Evolutionary conservation across 2,888 invertebrate species (phyloP).

Genomic region (Spodoptera picta): DNA sequence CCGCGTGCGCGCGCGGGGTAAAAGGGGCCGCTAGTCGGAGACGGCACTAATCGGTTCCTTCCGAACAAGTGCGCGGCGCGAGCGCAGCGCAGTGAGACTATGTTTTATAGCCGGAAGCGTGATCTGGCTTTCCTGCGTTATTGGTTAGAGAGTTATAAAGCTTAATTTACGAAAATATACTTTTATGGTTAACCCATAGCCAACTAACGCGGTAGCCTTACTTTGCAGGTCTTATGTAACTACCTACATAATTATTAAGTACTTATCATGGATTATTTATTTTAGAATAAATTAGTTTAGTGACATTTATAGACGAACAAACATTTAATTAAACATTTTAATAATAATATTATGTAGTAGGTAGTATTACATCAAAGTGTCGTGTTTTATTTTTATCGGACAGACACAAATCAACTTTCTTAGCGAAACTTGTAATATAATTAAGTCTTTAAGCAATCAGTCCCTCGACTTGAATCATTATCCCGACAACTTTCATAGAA

Average conservation of each 20-base stretch:
- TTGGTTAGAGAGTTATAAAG: constrained; percentile 42
- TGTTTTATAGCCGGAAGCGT: constrained; percentile 49
- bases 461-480: constrained; percentile 6
- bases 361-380: too few species aligned
- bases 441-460: constrained; percentile 16
- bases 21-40: too few species aligned
- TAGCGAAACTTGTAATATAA: constrained; percentile 23
- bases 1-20: too few species aligned
- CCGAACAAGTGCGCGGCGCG: too few species aligned
- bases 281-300: too few species aligned
- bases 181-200: constrained; percentile 8
- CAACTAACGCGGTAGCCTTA: constrained; percentile 9
- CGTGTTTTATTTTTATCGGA: too few species aligned
- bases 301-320: constrained; percentile 1
- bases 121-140: constrained; percentile 37
- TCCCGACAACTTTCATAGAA: constrained; percentile 38
- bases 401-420: constrained; percentile 22
- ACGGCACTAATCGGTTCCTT: too few species aligned
- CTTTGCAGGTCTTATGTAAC: constrained; percentile 14
- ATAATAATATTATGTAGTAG: too few species aligned
- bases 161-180: constrained; percentile 38
- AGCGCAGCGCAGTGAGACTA: too few species aligned
- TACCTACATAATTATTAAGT: not conserved
- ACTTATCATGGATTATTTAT: not conserved
- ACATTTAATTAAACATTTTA: too few species aligned